Base-by-base conservation (phyloP, 64 coral and sea anemone genomes). In the Dendrophyllia cribrosa region DNA sequence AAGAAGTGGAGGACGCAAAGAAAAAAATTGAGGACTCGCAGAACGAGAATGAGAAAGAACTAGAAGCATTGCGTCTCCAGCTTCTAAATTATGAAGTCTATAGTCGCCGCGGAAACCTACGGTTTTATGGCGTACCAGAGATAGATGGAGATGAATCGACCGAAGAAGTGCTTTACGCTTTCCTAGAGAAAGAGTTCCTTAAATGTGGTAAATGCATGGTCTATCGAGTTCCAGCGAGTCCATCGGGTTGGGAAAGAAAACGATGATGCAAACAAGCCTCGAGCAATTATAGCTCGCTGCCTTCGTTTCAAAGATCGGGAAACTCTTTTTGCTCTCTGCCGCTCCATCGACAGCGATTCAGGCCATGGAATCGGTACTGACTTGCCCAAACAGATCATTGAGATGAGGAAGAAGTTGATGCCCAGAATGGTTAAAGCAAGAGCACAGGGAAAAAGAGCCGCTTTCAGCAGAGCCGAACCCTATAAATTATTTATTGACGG, bases 351-450 rank as follows among this genome's bases (percentile, higher is more conserved):
- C 59, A 85, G 65, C 13, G 9, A 66, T 17, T 60, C 43, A 20
- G 51, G 22, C 50, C 74, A 49, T 25, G 68, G 69, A 20, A 70
- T 88, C 26, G 52, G 50, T 20, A 0, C 55, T 11, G 85, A 87
- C 21, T 67, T 87, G 10, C 85, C 85, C 52, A 66, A 23, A 52
- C 67, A 74, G 58, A 68, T 88, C 7, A 75, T 75, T 49, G 67
- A 88, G 55, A 88, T 88, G 45, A 88, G 85, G 52, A 88, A 88
- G n/a, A 88, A 2, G 21, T 20, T 88, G n/a, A 88, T 88, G 0
- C 85, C 85, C 0, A 75, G 22, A 48, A 72, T 73, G 67, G 22
- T 73, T 3, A 19, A 88, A 59, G 68, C 85, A 59, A 88, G 85
- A 22, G 74, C 58, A 88, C 20, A 73, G 10, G 85, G 85, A 43